Evolutionary conservation across 1,140 invertebrate species (phyloP), one percentile per base, ranked within the genome.

Genomic region (Armadillidium nasatum): DNA sequence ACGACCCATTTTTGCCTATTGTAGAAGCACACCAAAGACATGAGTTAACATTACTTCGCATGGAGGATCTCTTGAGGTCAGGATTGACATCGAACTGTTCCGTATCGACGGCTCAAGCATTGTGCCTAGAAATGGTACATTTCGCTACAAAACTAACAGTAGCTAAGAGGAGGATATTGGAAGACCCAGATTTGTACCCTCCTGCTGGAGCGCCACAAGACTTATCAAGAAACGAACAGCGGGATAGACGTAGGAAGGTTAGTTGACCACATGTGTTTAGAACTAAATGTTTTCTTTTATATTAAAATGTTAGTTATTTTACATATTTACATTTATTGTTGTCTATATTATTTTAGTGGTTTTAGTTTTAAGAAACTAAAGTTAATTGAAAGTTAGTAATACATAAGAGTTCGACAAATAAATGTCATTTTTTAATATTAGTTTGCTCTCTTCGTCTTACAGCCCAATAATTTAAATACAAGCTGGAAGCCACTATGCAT

Each of bases 11-110:
- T 22, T 76, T 94, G 66, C 92, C 92, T 0, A 85, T 89, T 68
- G 91, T 94, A 0, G 90, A 92, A 73, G 92, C 92, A n/a, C 87
- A 90, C 76, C 92, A 94, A 83, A 84, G 93, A 72, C 93, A 94
- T 82, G 91, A 92, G 72, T 85, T 94, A 10, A 93, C 91, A 7
- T 84, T 94, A 10, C 84, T 94, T 10, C 85, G 93, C 7, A 91
- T 94, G 85, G 91, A 93, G 81, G 93, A 94, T 85, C 85, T 94
- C n/a, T 83, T 94, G 45, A 78, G 81, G 82, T 15, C 86, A 87
- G 23, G 88, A 90, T 4, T 80, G 33, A 80, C 78, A 11, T 76
- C 75, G 33, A 72, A 46, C 43, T 77, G 77, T 43, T 78, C 77
- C n/a, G 78, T 80, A 6, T 76, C 71, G 13, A 76, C 71, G 44